Evolutionary conservation across 2,113 vertebrate species (phyloP), one percentile per base, ranked within the genome.

Genomic region (Tricholaema leucomelas): DNA sequence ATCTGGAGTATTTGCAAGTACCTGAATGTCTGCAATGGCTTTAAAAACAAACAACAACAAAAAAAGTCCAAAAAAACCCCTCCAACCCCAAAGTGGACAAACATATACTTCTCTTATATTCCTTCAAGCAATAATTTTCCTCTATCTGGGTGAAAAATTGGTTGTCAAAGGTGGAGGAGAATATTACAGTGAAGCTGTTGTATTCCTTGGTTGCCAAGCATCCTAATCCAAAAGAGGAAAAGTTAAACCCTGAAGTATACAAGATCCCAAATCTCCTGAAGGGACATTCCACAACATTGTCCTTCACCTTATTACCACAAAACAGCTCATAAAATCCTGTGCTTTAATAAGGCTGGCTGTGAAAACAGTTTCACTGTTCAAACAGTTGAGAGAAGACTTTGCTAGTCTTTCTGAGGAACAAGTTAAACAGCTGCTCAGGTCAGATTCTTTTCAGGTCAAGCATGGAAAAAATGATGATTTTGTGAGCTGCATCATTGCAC

Each of bases 131-230:
- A 38, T 28, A 96, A 93, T 81, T 96, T 96, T 15, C 97, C 94
- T 86, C 96, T 92, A 48, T 94, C 91, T 80, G 52, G 28, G 91
- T 97, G 91, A 98, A 98, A 97, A 95, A 97, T 92, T 96, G 91
- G 4, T 98, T 98, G 93, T 98, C 97, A 96, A 97, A 98, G 59
- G 97, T 95, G 97, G 79, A 98, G 98, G 10, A 97, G 97, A 93
- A 97, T 85, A 86, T 98, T 97, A 78, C 97, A 98, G 74, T 96
- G 97, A 85, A 98, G 96, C 98, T 98, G 54, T 97, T 93, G 4
- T 98, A 98, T 73, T 67, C 97, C 95, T 50, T 98, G 97, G 14
- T 98, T 98, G 63, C 98, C 98, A 76, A 98, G 98, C 55, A 97
- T 97, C 93, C 81, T 86, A 17, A 52, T 58, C 74, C 3, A 3